Base-by-base conservation (phyloP, 2,888 invertebrate species). In the Cataglyphis livida region DNA sequence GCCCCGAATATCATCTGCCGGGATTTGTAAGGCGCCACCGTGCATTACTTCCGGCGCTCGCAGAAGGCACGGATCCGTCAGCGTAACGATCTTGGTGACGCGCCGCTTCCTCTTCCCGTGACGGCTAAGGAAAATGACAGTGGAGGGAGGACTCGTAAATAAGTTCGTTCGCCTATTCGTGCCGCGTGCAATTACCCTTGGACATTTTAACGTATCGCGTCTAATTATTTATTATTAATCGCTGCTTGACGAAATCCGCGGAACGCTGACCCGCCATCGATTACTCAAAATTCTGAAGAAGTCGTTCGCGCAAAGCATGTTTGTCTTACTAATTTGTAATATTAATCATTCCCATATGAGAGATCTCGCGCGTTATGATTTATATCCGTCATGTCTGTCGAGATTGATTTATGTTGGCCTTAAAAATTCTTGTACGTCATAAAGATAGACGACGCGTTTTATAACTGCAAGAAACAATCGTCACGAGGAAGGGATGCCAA, bases 61-160 rank as follows among this genome's bases (percentile, higher is more conserved):
- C 84, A 83, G 87, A 81, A 90, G 82, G 79, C 88, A 59, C 84
- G 83, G 71, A 92, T 93, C 90, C 94, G 93, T 94, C 94, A 94
- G 88, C 91, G 88, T 94, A 94, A 94, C 93, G 94, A 94, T 93
- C 94, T 94, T 89, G 92, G 91, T 93, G 94, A 94, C 94, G 93
- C 92, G 92, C 85, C 86, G 91, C 91, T 94, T 93, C 94, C 93
- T 92, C 93, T 89, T 59, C 83, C 32, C 73, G 74, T 70, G 83
- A 85, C 81, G 81, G 81, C 59, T 64, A 84, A 84, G 81, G 75
- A 81, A 85, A 44, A 84, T 82, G 88, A 90, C 83, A 51, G 7
- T 7, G n/a, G 12, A 3, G 83, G 87, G 84, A 88, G 87, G 79
- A 82, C 83, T 64, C 84, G 84, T 85, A 89, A 51, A 51, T 51